Evolutionary conservation across 2,113 vertebrate species (phyloP), one percentile per base, ranked within the genome.

Genomic region (Nycticryphes semicollaris): DNA sequence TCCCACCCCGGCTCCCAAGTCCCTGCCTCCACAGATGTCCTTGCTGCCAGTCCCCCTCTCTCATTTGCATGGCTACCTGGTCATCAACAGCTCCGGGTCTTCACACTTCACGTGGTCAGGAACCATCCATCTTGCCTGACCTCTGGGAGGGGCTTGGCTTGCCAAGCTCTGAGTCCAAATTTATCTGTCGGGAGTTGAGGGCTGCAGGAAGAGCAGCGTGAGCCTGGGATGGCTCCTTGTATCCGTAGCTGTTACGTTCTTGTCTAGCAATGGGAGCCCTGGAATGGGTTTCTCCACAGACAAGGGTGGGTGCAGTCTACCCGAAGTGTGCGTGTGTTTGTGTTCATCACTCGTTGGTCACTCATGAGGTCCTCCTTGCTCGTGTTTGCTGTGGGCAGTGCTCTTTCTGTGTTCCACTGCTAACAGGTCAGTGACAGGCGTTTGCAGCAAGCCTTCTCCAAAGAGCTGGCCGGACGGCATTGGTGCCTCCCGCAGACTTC

Each of bases 381-480:
- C 0, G 4, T n/a, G 27, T 33, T 77, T 35, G 13, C 85, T 54
- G 62, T 10, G 27, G 82, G 78, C 63, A 2, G 48, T 51, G 43
- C 19, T 35, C 53, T 85, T 68, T 68, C 66, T 68, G 62, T 87
- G 66, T 51, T 87, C 24, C 10, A 9, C 43, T 85, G 35, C 90
- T 53, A 54, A 4, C 56, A 10, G 1, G 0, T 60, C 57, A 21
- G 57, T 16, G 56, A 75, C 19, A 33, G 0, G 1, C 27, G 33
- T 76, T 76, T 43, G 48, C 84, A 95, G 75, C 62, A 90, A 77
- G 35, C 53, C 45, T 87, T 66, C 77, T 79, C 82, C 74, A 35
- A 79, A 82, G 85, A 80, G 57, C 82, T 2, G 10, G 35, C 24
- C 14, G 22, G 62, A 74, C 0, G 0, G 68, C 0, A 0, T 73